Percentiles rank a stretch among this genome's conserved stretches.
Evolutionary conservation across 92 coral and sea anemone species (phyloP).

Genomic region (Paragorgia papillata): DNA sequence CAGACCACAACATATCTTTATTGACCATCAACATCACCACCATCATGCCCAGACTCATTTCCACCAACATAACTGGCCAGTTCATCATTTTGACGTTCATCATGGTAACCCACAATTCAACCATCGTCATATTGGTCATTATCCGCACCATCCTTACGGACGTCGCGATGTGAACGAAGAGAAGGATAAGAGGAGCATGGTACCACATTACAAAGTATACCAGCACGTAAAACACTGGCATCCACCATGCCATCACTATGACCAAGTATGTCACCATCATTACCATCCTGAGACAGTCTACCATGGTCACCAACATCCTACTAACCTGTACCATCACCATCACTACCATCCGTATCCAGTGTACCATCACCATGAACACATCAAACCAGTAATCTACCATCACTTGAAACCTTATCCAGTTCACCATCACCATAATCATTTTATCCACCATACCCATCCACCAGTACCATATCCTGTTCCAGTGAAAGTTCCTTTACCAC

Average conservation of each 20-base stretch:
- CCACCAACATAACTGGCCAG: conserved; percentile 47
- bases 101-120: conserved; percentile 15
- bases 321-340: conserved; percentile 20
- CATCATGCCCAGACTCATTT: conserved; percentile 25
- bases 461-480: conserved; percentile 25
- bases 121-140: conserved; percentile 38
- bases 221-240: conserved; percentile 82
- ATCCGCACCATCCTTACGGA: conserved; percentile 11
- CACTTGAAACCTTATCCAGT: conserved; percentile 29
- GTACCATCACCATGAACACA: conserved; percentile 40
- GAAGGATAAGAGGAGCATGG: neutral
- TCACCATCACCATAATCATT: conserved; percentile 40
- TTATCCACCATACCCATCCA: conserved; percentile 20
- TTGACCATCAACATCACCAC: conserved; percentile 37
- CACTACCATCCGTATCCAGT: conserved; percentile 43
- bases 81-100: conserved; percentile 28
- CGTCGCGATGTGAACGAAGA: neutral
- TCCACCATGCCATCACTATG: conserved; percentile 42
- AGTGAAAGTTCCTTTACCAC: conserved; percentile 2
- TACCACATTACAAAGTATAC: conserved; percentile 60
- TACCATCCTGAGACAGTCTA: conserved; percentile 27
- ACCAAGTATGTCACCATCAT: conserved; percentile 33
- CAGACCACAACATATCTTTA: conserved; percentile 30
- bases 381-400: conserved; percentile 38
- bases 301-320: conserved; percentile 35